Base-by-base conservation (phyloP, 2,113 vertebrate genomes). In the Rynchops niger region DNA sequence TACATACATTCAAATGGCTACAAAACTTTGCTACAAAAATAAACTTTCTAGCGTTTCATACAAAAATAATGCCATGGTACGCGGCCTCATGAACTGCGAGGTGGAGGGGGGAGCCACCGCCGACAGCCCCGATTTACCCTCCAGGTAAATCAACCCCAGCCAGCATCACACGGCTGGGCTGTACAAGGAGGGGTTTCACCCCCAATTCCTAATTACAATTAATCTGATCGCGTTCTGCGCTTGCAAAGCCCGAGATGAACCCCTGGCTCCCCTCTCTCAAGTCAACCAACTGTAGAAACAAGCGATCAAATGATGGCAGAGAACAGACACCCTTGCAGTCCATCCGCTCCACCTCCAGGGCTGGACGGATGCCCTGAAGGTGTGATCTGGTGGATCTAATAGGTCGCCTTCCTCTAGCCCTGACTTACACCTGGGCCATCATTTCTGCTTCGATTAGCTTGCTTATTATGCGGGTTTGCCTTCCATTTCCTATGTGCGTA, bases 81-180 rank as follows among this genome's bases (percentile, higher is more conserved):
- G 16, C 2, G 0, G 0, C 34, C 36, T 42, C 43, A 49, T 0
- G 0, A 45, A 18, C 13, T 12, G 40, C 4, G 5, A 62, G 47
- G 20, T 1, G 4, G 29, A 5, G 1, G 29, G 32, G 32, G 30
- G 59, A 85, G 40, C 26, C 18, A 18, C 21, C 21, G 11, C 67
- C 26, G 11, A 25, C 42, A 36, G 30, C 20, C 49, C 85, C 7
- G 1, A 18, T 25, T 76, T 29, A 40, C 15, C 43, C 84, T 32
- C 36, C 7, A 12, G 9, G 15, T 74, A 74, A 52, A 30, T 12
- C 53, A 32, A 30, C 8, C 38, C 42, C 88, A 63, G 9, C 6
- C 61, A 30, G 25, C 5, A 42, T 30, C 22, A 61, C 62, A 30
- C 47, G 30, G 52, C 38, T 25, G 66, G 55, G 80, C 79, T 91